A percentile compares a stretch with the other conserved stretches of the same genome.
These are phyloP conservation scores for Zaprionus camerounensis DNA, from an alignment of 1,140 invertebrate genomes.

Conservation along the genomic window DNA sequence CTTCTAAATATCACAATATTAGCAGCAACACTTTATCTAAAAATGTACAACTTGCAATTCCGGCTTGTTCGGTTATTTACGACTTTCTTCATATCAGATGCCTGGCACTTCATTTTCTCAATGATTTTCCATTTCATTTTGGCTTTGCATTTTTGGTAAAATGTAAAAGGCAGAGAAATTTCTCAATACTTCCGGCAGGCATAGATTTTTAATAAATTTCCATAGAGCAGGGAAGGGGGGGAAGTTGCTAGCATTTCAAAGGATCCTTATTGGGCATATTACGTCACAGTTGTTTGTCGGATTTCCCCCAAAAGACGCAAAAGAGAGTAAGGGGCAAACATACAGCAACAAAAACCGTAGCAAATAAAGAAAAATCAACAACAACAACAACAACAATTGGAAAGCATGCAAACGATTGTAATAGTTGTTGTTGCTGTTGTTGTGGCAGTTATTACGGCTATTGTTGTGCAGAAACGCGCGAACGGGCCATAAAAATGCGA, in stretches of 20 bases:
- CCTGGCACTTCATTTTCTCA: background rate
- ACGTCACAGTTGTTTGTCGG: conserved; percentile 68
- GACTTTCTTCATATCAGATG: background rate
- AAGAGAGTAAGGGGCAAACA: conserved; percentile 17
- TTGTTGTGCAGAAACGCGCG: conserved; percentile 56
- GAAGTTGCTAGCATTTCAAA: conserved; percentile 17
- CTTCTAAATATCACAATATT: conserved; percentile 17
- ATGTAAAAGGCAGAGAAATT: background rate
- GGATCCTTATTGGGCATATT: conserved; percentile 71
- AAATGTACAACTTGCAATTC: background rate
- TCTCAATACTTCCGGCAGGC: conserved; percentile 54
- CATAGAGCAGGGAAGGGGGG: conserved; percentile 11
- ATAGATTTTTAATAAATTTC: conserved; percentile 78
- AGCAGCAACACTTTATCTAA: background rate
- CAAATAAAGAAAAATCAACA: conserved; percentile 69
- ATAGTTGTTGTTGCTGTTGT: conserved; percentile 21
- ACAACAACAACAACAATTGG: conserved; percentile 40
- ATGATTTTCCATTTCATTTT: conserved; percentile 6
- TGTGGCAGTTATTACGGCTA: conserved; percentile 42
- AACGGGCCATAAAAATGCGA: conserved; percentile 76
- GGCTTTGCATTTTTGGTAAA: background rate
- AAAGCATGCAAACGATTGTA: conserved; percentile 45
- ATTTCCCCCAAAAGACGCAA: conserved; percentile 17
- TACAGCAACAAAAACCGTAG: conserved; percentile 33
- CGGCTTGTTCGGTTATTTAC: background rate